These are phyloP conservation scores for Alethe castanea DNA, from an alignment of 2,113 vertebrate genomes.

Conservation along the genomic window DNA sequence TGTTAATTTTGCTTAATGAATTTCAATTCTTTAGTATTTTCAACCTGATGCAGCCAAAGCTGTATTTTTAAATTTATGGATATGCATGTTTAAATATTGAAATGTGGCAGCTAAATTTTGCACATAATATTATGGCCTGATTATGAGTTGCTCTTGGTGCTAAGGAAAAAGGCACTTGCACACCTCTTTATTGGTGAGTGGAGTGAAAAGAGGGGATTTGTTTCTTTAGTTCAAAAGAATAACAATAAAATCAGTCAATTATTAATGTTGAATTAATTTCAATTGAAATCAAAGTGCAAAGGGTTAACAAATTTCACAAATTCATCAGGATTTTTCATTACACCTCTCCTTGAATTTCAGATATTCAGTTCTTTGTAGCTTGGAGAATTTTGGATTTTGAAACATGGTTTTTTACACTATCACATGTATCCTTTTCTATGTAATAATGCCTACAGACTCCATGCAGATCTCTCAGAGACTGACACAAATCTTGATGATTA, in stretches of 20 bases:
- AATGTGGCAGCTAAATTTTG: neutral
- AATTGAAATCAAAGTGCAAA: neutral
- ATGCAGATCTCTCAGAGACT: neutral
- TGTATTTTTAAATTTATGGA: neutral
- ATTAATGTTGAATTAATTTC: neutral
- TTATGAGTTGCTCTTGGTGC: neutral
- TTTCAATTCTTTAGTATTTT: neutral
- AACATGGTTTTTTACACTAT: rapidly evolving
- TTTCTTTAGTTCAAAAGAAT: neutral
- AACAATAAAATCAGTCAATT: neutral
- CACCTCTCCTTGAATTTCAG: neutral
- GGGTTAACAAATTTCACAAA: neutral
- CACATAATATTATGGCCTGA: neutral
- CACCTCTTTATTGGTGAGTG: neutral
- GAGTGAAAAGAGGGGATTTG: neutral
- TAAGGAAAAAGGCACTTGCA: neutral
- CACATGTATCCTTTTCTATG: rapidly evolving
- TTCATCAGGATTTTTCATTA: neutral
- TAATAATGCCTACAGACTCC: neutral
- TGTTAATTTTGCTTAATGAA: neutral
- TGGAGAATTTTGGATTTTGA: neutral
- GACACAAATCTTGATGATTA: neutral
- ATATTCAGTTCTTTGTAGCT: neutral
- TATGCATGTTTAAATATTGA: neutral
- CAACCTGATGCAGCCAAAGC: neutral